Evolutionary conservation across 2,888 invertebrate genomes (phyloP).

Genomic region (Eupithecia inturbata): DNA sequence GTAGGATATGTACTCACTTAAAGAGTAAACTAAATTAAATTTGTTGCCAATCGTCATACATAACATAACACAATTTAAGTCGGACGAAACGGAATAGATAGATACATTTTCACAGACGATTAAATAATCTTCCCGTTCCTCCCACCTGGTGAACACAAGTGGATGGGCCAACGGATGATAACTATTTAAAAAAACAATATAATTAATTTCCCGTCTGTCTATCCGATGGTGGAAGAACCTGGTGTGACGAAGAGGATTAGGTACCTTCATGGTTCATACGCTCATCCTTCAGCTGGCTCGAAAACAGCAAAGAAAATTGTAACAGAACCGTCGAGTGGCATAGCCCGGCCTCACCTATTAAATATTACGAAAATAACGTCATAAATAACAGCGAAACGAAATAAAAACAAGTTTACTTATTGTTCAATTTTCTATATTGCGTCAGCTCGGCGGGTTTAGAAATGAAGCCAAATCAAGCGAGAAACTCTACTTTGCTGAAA

Average conservation of each 20-base stretch:
- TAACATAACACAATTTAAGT: not conserved
- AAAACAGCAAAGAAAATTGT: not conserved
- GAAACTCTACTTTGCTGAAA: not conserved
- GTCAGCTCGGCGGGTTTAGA: conserved; percentile 13
- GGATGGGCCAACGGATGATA: not conserved
- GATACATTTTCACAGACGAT: not conserved
- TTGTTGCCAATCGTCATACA: not conserved
- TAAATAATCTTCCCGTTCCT: not conserved
- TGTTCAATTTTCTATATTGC: conserved; percentile 29
- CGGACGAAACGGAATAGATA: not conserved
- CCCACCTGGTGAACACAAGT: not conserved
- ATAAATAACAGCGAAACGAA: conserved; percentile 37
- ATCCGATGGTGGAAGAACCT: not conserved
- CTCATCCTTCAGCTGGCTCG: not conserved
- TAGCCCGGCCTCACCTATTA: conserved; percentile 34
- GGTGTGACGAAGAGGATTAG: not conserved
- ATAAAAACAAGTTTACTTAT: conserved; percentile 38
- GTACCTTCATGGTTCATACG: not conserved
- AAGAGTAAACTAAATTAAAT: not conserved
- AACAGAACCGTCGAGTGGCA: not conserved
- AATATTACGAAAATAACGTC: conserved; percentile 44
- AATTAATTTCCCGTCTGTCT: not conserved
- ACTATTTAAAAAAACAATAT: not conserved
- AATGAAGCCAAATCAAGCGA: not conserved
- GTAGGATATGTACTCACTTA: not conserved